A percentile compares a stretch with the other conserved stretches of the same genome.
Conservation (phyloP, 2,113 vertebrate species). For the Oncorhynchus tshawytscha region DNA sequence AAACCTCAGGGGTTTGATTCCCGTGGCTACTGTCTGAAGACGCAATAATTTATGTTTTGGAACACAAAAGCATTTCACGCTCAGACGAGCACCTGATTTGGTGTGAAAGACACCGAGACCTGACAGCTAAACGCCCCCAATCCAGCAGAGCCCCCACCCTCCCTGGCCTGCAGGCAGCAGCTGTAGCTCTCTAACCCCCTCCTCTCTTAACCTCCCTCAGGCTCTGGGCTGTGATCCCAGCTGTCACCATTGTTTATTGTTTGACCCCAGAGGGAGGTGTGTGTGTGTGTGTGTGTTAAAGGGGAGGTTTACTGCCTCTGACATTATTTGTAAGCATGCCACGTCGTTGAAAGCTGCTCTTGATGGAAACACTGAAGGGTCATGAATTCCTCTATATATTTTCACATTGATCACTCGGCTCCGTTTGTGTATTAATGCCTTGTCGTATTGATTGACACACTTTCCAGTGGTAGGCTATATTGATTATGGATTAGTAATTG, state of each 20-base stretch:
- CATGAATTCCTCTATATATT: background rate
- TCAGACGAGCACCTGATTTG: constrained; percentile 83
- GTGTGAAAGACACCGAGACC: constrained; percentile 80
- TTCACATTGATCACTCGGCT: background rate
- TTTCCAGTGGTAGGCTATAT: background rate
- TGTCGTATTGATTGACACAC: background rate
- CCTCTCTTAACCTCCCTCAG: constrained; percentile 7
- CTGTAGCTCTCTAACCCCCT: constrained; percentile 29
- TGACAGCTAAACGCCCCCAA: constrained; percentile 68
- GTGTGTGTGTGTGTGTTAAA: background rate
- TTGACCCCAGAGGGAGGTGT: constrained; percentile 43
- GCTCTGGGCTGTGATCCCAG: constrained; percentile 81
- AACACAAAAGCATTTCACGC: constrained; percentile 80
- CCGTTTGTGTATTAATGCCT: background rate
- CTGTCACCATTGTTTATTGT: constrained; percentile 92
- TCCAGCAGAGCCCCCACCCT: constrained; percentile 72
- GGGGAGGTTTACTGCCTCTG: background rate
- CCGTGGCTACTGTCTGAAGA: constrained; percentile 70
- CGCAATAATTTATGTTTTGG: constrained; percentile 81
- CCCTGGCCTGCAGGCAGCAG: constrained; percentile 63
- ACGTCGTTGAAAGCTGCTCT: too few relatives aligned
- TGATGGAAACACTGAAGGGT: background rate
- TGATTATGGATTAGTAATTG: background rate
- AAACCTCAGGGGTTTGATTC: constrained; percentile 84
- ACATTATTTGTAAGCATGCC: too few relatives aligned